Base-by-base conservation (phyloP, 1,140 invertebrate genomes). In the Atta texana region DNA sequence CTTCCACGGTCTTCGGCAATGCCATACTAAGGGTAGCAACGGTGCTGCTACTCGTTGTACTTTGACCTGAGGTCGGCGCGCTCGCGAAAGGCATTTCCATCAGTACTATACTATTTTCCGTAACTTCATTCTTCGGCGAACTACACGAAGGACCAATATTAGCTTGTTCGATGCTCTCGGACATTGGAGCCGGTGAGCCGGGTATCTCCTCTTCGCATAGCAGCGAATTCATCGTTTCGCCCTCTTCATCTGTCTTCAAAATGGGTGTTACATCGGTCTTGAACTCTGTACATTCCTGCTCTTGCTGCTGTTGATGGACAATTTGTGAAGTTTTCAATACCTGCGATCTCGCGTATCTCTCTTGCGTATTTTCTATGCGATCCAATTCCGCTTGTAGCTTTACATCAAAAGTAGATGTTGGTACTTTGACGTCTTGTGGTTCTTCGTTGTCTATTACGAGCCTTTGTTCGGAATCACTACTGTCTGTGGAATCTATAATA, bases 181-280 rank as follows among this genome's bases (percentile, higher is more conserved):
- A 90, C 0, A 95, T 96, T 0, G 97, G 97, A 61, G 97, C 97
- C n/a, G 98, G 97, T 91, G 97, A 98, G 28, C 98, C 97, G 1
- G 98, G 98, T 92, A 98, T 98, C 39, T 97, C 98, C 94, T 98
- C 98, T 92, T 98, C 97, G 94, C 98, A 98, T 1, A 98, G 93
- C n/a, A 98, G 93, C 63, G 97, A 96, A 89, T 96, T 97, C 71
- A 96, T 95, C 78, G 95, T 96, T 84, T 95, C 95, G 85, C 95
- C 95, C 84, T 95, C 94, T 49, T 96, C 95, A 14, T 95, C 94
- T 0, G 88, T 80, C 39, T 93, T 93, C 3, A 57, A 8, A 78
- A 86, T 53, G 6, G 69, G 44, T 24, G 39, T 28, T 49, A 64
- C 12, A 31, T 57, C 64, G 18, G 77, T 34, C 59, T 91, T 88